A percentile compares a stretch with the other conserved stretches of the same genome.
These are phyloP conservation scores for Acinonyx jubatus DNA, from an alignment of 2,113 vertebrate genomes.

Conservation along the genomic window DNA sequence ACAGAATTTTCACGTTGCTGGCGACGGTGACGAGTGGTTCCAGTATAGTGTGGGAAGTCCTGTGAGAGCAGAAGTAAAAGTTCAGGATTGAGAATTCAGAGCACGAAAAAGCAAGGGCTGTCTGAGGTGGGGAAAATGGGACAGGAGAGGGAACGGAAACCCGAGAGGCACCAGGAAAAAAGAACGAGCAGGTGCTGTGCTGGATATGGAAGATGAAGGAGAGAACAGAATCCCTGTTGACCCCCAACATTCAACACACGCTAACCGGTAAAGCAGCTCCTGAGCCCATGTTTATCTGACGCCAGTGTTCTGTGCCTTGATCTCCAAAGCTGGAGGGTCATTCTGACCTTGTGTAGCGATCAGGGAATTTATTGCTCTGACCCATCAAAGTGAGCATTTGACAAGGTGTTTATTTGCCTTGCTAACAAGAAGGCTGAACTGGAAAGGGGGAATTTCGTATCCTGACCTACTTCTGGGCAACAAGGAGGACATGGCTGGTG, in stretches of 20 bases:
- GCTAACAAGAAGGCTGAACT: neutral
- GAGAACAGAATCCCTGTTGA: neutral
- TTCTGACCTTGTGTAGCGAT: neutral
- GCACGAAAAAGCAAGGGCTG: neutral
- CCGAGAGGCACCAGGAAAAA: neutral
- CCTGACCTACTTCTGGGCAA: slow-evolving; percentile 12
- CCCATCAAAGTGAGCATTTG: neutral
- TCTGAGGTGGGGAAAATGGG: neutral
- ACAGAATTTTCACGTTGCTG: neutral
- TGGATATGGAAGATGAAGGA: neutral
- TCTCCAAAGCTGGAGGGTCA: neutral
- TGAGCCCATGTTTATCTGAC: neutral
- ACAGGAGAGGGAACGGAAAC: neutral
- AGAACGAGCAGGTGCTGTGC: neutral
- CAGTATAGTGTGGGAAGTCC: neutral
- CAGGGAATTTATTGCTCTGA: neutral
- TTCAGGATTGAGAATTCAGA: neutral
- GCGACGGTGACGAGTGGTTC: neutral
- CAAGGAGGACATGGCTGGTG: neutral
- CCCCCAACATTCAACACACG: neutral
- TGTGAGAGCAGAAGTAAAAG: neutral
- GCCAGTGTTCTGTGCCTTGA: neutral
- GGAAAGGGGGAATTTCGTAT: neutral
- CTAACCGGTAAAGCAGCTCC: neutral
- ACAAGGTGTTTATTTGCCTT: neutral